Evolutionary conservation across 2,888 invertebrate species (phyloP).

Genomic region (Drosophila histrio): DNA sequence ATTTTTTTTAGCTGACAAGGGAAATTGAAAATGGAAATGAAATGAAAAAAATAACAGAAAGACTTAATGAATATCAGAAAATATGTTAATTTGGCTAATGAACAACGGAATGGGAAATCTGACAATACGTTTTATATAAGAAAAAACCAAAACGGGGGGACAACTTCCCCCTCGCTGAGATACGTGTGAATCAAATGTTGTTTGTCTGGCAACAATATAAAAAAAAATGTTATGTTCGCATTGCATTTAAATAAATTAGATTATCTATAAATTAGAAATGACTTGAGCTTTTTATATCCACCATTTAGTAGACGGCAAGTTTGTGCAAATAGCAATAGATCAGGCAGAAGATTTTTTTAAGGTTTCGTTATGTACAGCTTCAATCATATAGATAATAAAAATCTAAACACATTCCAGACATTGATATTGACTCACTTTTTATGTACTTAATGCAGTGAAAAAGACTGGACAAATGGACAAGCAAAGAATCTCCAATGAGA

Average conservation of each 20-base stretch:
- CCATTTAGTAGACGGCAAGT: neutral
- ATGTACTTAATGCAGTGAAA: no score
- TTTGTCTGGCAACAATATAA: slow-evolving; percentile 14
- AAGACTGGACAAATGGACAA: no score
- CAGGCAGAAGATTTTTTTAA: no score
- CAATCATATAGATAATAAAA: neutral
- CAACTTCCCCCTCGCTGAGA: slow-evolving; percentile 5
- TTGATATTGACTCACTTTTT: no score
- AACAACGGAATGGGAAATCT: slow-evolving; percentile 38
- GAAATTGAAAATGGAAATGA: slow-evolving; percentile 33
- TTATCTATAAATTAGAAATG: slow-evolving; percentile 23
- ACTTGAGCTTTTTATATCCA: neutral
- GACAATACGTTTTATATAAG: slow-evolving; percentile 15
- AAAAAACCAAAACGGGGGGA: neutral
- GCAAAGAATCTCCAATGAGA: no score
- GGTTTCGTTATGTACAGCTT: no score
- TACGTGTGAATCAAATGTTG: slow-evolving; percentile 37
- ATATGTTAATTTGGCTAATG: slow-evolving; percentile 58
- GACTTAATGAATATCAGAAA: slow-evolving; percentile 23
- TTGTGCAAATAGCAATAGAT: neutral
- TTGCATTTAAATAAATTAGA: slow-evolving; percentile 19
- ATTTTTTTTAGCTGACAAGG: slow-evolving; percentile 4
- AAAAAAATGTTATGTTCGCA: neutral
- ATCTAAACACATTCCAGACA: no score
- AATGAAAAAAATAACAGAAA: slow-evolving; percentile 18